Conservation (phyloP, 2,113 vertebrate species). For the Crocuta crocuta region DNA sequence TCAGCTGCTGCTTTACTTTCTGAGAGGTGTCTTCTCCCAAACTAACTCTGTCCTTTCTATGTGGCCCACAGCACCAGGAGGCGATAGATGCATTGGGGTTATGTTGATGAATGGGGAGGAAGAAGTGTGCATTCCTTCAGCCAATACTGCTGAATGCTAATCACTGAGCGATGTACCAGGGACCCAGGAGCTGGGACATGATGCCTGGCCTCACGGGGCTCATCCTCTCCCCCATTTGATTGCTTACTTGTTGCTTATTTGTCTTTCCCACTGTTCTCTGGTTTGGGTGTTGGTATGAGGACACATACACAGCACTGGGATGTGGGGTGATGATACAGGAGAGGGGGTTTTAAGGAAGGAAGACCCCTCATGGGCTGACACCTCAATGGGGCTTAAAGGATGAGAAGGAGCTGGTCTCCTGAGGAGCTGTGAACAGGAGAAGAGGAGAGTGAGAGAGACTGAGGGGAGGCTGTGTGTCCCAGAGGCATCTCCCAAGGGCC, state of each 20-base stretch:
- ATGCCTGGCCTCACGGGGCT: rapidly evolving
- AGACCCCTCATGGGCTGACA: too few species aligned
- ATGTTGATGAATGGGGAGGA: rapidly evolving
- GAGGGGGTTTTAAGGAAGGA: rapidly evolving
- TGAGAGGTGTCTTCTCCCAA: not conserved
- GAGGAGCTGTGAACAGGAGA: not conserved
- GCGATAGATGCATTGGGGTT: too few species aligned
- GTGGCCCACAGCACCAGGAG: too few species aligned
- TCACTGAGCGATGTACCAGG: rapidly evolving
- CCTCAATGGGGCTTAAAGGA: not conserved
- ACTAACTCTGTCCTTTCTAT: not conserved
- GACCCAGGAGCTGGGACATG: rapidly evolving
- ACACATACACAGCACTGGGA: rapidly evolving
- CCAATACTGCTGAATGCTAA: not conserved
- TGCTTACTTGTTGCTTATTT: not conserved
- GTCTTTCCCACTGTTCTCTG: not conserved
- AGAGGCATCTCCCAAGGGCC: not conserved
- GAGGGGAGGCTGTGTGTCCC: too few species aligned
- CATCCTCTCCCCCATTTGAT: too few species aligned
- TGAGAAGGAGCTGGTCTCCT: not conserved
- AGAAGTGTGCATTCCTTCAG: rapidly evolving
- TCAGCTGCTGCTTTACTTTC: not conserved
- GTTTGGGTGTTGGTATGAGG: not conserved
- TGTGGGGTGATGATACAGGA: not conserved
- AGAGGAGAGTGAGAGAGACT: too few species aligned